Percentiles rank a stretch among this genome's conserved stretches.
These are phyloP conservation scores for Sylvia atricapilla DNA, from an alignment of 2,113 vertebrate genomes.

Conservation along the genomic window DNA sequence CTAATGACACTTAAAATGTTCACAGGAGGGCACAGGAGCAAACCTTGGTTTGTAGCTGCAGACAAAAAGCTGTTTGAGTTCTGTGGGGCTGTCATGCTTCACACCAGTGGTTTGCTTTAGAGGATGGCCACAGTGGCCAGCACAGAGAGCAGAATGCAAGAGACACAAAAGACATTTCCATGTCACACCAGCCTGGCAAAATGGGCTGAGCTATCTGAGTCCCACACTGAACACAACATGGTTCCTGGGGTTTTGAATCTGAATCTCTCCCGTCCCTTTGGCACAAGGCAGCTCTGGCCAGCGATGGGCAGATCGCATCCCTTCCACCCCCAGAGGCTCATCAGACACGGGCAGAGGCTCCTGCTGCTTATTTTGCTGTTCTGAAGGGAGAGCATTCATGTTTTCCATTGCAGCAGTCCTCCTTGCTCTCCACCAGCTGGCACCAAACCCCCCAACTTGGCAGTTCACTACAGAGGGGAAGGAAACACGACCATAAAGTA, in stretches of 20 bases:
- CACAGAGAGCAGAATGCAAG: accelerated
- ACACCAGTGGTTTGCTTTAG: background rate
- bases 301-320: background rate
- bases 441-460: background rate
- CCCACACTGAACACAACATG: accelerated
- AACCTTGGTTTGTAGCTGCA: background rate
- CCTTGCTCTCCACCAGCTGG: background rate
- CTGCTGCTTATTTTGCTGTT: background rate
- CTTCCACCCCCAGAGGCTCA: background rate
- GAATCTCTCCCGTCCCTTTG: background rate
- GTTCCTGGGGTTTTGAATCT: background rate
- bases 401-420: background rate
- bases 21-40: background rate
- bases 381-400: background rate
- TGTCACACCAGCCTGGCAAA: background rate
- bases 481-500: background rate
- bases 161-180: background rate
- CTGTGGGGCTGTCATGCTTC: accelerated
- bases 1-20: background rate
- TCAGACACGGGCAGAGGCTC: background rate
- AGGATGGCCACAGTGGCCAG: background rate
- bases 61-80: background rate
- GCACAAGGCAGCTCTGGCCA: background rate
- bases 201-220: background rate
- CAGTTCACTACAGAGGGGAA: background rate